Base-by-base conservation (phyloP, 2,888 invertebrate genomes). In the Incurvaria masculella region DNA sequence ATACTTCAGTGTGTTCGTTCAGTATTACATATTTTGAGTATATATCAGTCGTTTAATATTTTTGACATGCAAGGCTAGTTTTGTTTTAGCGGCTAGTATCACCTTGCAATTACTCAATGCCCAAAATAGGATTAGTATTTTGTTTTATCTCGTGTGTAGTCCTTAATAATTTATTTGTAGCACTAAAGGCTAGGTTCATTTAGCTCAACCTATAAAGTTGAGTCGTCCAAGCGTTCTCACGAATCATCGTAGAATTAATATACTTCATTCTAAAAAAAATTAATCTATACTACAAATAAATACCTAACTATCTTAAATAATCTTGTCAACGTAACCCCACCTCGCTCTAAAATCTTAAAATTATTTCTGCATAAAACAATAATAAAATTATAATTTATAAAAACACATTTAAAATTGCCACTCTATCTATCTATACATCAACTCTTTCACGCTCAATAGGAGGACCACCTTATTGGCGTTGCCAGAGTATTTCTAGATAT, bases 351-450 rank as follows among this genome's bases (percentile, higher is more conserved):
- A 73, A 70, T 71, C 69, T 72, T 74, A 72, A 68, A 71, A 69
- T 72, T 64, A 62, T 65, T 65, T 62, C 65, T 71, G 66, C 69
- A 70, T 71, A 75, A 78, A 76, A 76, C 74, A 79, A 76, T 72
- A 72, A 78, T 79, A 78, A 78, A 79, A 78, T 76, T 76, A 78
- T 72, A 74, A 78, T 76, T 73, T 72, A 74, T 72, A 74, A 79
- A 73, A 79, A 76, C 74, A 75, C 73, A 74, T 76, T 76, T 73
- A 70, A 76, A 75, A 75, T 76, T 75, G 73, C 67, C 73, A 66
- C 73, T 74, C 74, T 70, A 68, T 71, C 73, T 74, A 74, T 74
- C 74, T 70, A 73, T 73, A 72, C 75, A 76, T 74, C 74, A 72
- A 72, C 75, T 75, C 75, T 69, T 67, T 66, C 69, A 71, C 75